Evolutionary conservation across 2,113 vertebrate species (phyloP), one percentile per base, ranked within the genome.

Genomic region (Hippocampus mohnikei): DNA sequence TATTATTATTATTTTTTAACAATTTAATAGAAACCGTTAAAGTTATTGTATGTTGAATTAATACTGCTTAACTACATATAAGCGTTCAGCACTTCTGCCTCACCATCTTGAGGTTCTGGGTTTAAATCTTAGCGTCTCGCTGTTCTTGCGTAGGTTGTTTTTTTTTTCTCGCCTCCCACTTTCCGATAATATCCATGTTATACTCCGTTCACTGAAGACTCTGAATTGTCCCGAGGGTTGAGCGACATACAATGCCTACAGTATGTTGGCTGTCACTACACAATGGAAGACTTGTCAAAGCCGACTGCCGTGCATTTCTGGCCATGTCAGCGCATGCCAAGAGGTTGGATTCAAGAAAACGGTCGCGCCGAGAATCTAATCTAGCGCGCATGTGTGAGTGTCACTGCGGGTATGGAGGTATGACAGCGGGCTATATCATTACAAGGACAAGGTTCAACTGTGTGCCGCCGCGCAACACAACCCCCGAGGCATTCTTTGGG

Each of bases 331-430:
- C 58, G 78, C 81, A 90, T 89, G 84, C 83, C 85, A 55, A 37
- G 67, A n/a, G 74, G 70, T 81, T 84, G 73, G 84, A 90, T 86
- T 82, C 74, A 80, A 61, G 75, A 65, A 69, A 76, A 58, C 48
- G 67, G 85, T 75, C 75, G 68, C 77, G 52, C 80, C 77, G 84
- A 78, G 82, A 91, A 91, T 85, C 86, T 85, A 91, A 91, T 88
- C 83, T 64, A 42, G 50, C 44, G 52, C 16, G 40, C 63, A 48
- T 53, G 42, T 15, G 67, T 53, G 50, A 12, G 67, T 29, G 50
- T 79, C 41, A 12, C 10, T 21, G 63, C 42, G 1, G 67, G 37
- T 46, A 25, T 60, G 61, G 27, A 12, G n/a, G 33, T 66, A 42
- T 25, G 52, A 58, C 77, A 25, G 41, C n/a, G 20, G 9, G 63